A percentile compares a stretch with the other conserved stretches of the same genome.
Conservation (phyloP, 2,888 invertebrate species). For the Melieria omissa region DNA sequence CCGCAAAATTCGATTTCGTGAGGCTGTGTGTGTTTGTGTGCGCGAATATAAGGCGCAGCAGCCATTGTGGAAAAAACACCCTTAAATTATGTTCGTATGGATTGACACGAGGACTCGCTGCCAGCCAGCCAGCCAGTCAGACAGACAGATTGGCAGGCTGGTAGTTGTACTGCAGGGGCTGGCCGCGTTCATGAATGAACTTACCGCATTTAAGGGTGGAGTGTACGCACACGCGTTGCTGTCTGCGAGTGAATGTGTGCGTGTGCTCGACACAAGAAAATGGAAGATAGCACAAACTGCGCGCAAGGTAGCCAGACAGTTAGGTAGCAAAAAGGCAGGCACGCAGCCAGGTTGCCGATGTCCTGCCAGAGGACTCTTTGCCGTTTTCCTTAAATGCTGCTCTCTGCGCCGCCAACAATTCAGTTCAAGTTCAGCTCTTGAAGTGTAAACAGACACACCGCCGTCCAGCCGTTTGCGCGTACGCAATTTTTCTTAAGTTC, state of each 20-base stretch:
- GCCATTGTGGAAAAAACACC: constrained; percentile 59
- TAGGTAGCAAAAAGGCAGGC: constrained; percentile 29
- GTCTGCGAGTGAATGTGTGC: constrained; percentile 13
- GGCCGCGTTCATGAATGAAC: constrained; percentile 54
- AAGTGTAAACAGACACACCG: constrained; percentile 51
- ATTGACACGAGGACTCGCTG: constrained; percentile 24
- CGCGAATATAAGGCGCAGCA: constrained; percentile 48
- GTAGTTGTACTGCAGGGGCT: constrained; percentile 44
- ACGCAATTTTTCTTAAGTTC: constrained; percentile 25
- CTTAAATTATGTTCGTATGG: constrained; percentile 35
- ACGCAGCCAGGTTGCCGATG: constrained; percentile 24
- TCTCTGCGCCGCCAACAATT: constrained; percentile 48
- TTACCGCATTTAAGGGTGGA: constrained; percentile 35
- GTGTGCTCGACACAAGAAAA: constrained; percentile 25
- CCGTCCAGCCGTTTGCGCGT: constrained; percentile 34
- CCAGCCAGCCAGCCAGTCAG: constrained; percentile 18
- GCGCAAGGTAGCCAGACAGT: constrained; percentile 12
- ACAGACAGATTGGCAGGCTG: constrained; percentile 35
- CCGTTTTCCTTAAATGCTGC: constrained; percentile 56
- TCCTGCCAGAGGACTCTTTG: constrained; percentile 45
- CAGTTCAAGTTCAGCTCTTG: constrained; percentile 62
- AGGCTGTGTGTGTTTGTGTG: constrained; percentile 12
- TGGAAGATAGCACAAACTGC: not conserved
- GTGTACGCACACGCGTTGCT: constrained; percentile 23
- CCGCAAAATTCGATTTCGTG: not conserved